These are phyloP conservation scores for Drosophila pseudoananassae DNA, from an alignment of 1,140 invertebrate genomes.

Conservation along the genomic window DNA sequence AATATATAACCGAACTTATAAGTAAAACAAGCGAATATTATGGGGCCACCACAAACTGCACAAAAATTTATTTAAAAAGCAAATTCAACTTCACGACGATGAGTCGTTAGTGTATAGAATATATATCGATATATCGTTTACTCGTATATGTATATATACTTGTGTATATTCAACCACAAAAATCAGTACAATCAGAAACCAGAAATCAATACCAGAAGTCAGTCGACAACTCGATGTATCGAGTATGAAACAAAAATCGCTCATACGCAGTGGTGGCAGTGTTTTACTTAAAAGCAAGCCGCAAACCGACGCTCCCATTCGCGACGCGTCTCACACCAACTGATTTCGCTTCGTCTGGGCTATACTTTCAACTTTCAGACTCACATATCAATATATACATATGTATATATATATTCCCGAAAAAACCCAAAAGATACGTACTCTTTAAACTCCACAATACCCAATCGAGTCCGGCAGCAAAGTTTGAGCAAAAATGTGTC, in stretches of 20 bases:
- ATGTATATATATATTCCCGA: too few species aligned
- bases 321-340: conserved; percentile 43
- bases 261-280: conserved; percentile 84
- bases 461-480: conserved; percentile 83
- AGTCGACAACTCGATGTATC: conserved; percentile 31
- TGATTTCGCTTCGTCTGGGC: conserved; percentile 52
- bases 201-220: conserved; percentile 52
- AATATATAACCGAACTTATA: conserved; percentile 20
- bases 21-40: conserved; percentile 27
- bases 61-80: conserved; percentile 27
- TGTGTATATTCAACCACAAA: conserved; percentile 50
- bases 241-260: conserved; percentile 41
- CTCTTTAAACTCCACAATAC: conserved; percentile 40
- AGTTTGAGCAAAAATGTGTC: conserved; percentile 84
- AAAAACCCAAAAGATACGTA: background rate
- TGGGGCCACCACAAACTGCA: conserved; percentile 41
- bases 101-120: conserved; percentile 63
- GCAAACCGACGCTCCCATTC: conserved; percentile 50
- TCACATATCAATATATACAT: background rate
- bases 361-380: conserved; percentile 18
- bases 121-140: conserved; percentile 26
- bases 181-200: conserved; percentile 53
- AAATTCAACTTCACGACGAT: conserved; percentile 41
- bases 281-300: conserved; percentile 83
- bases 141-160: conserved; percentile 55